These are phyloP conservation scores for Hypsibius dujardini DNA, from an alignment of 1,140 invertebrate genomes.

Conservation along the genomic window DNA sequence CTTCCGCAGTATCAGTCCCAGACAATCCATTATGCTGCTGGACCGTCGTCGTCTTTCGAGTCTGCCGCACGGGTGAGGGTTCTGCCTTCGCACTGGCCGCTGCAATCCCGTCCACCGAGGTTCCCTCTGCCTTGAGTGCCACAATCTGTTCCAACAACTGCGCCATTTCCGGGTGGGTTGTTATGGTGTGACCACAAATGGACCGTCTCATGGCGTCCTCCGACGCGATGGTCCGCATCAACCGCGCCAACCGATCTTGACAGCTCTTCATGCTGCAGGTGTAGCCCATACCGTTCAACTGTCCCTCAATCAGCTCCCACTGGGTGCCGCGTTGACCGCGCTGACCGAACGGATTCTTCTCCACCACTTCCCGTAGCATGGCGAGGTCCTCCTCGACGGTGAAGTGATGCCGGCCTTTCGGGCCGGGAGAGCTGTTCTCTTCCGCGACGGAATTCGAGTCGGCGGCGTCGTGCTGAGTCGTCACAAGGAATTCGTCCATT, in stretches of 20 bases:
- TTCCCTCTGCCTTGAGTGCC: background rate
- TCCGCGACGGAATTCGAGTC: too few relatives aligned
- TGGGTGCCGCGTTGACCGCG: background rate
- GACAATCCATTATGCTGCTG: too few relatives aligned
- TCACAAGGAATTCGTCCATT: too few relatives aligned
- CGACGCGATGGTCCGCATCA: background rate
- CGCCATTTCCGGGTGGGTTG: background rate
- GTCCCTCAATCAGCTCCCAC: background rate
- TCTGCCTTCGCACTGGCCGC: too few relatives aligned
- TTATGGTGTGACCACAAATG: slow-evolving; percentile 1
- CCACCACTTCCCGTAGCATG: background rate
- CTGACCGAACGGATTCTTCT: background rate
- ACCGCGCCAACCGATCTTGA: slow-evolving; percentile 12
- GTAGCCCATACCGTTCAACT: background rate
- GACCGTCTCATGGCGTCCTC: background rate
- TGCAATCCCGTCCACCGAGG: too few relatives aligned
- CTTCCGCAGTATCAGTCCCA: too few relatives aligned
- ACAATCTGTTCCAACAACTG: background rate
- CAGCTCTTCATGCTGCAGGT: slow-evolving; percentile 10
- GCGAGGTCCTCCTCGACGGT: slow-evolving; percentile 9
- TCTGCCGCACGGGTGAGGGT: too few relatives aligned
- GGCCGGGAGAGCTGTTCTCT: too few relatives aligned
- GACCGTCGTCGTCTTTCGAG: too few relatives aligned
- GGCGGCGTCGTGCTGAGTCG: too few relatives aligned
- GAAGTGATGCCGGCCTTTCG: slow-evolving; percentile 12